These are phyloP conservation scores for Craniophora ligustri DNA, from an alignment of 2,888 invertebrate species.

Conservation along the genomic window DNA sequence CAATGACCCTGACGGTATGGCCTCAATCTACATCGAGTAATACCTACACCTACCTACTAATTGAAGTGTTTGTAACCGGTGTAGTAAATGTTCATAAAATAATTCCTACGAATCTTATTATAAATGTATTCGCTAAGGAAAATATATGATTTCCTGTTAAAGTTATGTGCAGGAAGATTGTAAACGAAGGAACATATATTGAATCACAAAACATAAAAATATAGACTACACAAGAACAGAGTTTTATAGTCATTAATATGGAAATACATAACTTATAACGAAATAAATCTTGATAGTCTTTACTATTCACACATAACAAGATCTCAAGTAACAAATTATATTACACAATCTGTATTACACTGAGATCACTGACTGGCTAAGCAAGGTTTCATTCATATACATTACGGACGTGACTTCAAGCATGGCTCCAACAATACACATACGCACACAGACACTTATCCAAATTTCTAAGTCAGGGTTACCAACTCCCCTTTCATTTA, in stretches of 20 bases:
- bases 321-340: slow-evolving; percentile 9
- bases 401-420: slow-evolving; percentile 27
- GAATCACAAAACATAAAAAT: too few species aligned
- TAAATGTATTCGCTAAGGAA: not conserved
- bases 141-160: not conserved
- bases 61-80: not conserved
- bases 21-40: slow-evolving; percentile 37
- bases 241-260: too few species aligned
- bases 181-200: too few species aligned
- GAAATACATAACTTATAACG: too few species aligned
- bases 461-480: slow-evolving; percentile 2
- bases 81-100: not conserved
- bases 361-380: not conserved
- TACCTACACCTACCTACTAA: not conserved
- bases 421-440: slow-evolving; percentile 5
- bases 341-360: slow-evolving; percentile 1
- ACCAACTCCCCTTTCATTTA: not conserved
- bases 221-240: too few species aligned
- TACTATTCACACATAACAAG: too few species aligned
- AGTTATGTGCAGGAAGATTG: too few species aligned
- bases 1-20: slow-evolving; percentile 26
- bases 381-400: not conserved
- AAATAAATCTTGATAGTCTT: too few species aligned
- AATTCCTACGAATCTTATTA: not conserved
- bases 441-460: too few species aligned